Conservation (phyloP, 2,797 vertebrate genomes). For the Schizopygopsis malacanthus region DNA sequence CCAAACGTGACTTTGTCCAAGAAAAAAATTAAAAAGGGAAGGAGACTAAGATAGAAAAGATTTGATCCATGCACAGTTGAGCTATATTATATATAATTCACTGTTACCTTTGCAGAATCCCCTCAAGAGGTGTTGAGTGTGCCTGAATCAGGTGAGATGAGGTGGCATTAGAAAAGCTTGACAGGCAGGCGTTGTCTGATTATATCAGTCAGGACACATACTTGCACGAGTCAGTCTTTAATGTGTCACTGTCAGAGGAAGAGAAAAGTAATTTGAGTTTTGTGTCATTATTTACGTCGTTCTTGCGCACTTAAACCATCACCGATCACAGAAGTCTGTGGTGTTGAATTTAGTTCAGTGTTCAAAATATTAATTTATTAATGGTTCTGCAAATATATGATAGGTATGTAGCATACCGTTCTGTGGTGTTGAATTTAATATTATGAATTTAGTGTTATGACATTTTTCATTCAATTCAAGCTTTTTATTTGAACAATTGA, state of each 20-base stretch:
- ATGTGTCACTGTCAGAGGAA: neutral
- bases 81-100: neutral
- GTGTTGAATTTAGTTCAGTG: neutral
- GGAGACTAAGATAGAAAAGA: neutral
- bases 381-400: too few species aligned
- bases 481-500: neutral
- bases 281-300: neutral
- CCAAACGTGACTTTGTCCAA: neutral
- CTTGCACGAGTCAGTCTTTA: neutral
- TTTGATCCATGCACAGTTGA: neutral
- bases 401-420: too few species aligned
- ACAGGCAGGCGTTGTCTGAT: slow-evolving; percentile 3
- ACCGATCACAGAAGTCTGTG: neutral
- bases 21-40: neutral
- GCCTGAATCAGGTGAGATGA: slow-evolving; percentile 33
- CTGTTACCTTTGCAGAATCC: neutral
- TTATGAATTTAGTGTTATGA: too few species aligned
- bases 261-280: neutral
- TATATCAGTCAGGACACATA: slow-evolving; percentile 6
- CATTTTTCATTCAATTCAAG: neutral
- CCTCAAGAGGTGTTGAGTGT: slow-evolving; percentile 4
- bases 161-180: slow-evolving; percentile 30
- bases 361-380: neutral
- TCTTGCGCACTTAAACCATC: neutral
- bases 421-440: too few species aligned